Conservation (phyloP, 2,113 vertebrate genomes). For the Pachycephala philippinensis region DNA sequence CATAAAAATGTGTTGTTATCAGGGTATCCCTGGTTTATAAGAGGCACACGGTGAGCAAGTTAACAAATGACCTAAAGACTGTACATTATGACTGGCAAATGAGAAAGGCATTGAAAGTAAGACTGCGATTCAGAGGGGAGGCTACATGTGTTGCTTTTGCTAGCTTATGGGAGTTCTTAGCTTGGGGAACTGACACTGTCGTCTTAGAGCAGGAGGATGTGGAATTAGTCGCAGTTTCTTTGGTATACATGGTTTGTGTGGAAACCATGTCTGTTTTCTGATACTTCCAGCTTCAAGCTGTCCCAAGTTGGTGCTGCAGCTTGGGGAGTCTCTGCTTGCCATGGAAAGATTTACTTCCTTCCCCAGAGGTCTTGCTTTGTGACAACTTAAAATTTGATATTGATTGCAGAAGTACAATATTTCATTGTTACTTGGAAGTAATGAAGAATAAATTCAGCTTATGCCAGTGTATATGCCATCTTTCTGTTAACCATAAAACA, state of each 20-base stretch:
- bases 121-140: background rate
- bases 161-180: background rate
- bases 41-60: background rate
- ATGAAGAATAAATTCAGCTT: background rate
- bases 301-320: background rate
- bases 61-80: background rate
- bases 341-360: background rate
- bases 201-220: background rate
- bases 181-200: background rate
- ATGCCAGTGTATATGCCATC: background rate
- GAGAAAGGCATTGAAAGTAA: background rate
- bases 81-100: background rate
- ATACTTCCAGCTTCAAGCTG: background rate
- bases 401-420: background rate
- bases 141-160: background rate
- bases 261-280: background rate
- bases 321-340: background rate
- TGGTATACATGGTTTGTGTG: background rate
- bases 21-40: background rate
- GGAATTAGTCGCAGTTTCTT: background rate
- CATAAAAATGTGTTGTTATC: background rate
- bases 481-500: background rate
- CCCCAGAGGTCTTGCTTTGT: background rate
- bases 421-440: background rate
- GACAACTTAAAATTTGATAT: background rate